These are phyloP conservation scores for Aplodontia rufa DNA, from an alignment of 2,113 vertebrate genomes.

Conservation along the genomic window DNA sequence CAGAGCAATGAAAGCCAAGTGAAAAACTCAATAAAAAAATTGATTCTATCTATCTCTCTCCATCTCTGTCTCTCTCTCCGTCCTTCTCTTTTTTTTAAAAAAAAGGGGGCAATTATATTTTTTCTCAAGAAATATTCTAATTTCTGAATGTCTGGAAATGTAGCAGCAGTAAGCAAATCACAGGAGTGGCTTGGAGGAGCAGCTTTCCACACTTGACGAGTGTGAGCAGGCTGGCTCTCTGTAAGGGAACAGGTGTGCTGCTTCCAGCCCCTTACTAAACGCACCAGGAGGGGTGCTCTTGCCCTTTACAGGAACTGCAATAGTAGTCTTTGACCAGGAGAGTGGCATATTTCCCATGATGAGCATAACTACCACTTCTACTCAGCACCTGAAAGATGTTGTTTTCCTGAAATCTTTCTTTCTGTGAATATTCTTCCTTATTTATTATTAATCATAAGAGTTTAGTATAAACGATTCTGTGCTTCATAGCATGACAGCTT, in stretches of 20 bases:
- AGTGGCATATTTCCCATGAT: not conserved
- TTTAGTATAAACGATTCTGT: slow-evolving; percentile 33
- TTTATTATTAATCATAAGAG: not conserved
- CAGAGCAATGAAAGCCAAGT: no score
- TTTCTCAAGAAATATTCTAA: not conserved
- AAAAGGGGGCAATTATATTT: not conserved
- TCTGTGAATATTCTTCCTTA: not conserved
- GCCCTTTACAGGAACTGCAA: not conserved
- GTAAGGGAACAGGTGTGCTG: not conserved
- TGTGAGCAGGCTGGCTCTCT: not conserved
- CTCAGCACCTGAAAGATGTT: not conserved
- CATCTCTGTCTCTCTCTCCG: no score
- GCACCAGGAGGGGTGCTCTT: not conserved
- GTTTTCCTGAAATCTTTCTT: slow-evolving; percentile 21
- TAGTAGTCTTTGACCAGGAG: not conserved
- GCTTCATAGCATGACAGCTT: not conserved
- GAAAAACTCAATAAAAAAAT: no score
- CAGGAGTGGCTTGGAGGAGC: not conserved
- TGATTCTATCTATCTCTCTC: no score
- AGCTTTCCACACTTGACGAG: not conserved
- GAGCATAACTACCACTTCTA: not conserved
- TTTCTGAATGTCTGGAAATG: not conserved
- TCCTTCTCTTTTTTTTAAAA: no score
- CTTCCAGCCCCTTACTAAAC: not conserved
- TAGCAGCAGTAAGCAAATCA: not conserved